Evolutionary conservation across 2,888 invertebrate genomes (phyloP), one percentile per base, ranked within the genome.

Genomic region (Cepaea hortensis): DNA sequence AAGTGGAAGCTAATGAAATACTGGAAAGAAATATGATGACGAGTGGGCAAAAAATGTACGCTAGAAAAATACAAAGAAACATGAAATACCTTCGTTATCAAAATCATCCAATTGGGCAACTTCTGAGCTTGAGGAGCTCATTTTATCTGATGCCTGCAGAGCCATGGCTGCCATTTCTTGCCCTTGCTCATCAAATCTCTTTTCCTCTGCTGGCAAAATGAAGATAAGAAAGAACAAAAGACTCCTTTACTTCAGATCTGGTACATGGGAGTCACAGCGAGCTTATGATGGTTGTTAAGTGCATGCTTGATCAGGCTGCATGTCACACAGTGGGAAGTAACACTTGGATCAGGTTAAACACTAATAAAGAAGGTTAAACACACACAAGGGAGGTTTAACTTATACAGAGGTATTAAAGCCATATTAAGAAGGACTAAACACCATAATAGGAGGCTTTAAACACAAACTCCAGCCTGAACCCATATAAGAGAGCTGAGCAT

Each of bases 61-160:
- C 35, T n/a, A n/a, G 1, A 84, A 61, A 62, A n/a, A 35, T 76
- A 70, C 62, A 85, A 80, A 81, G 72, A 35, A 87, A n/a, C 61
- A 50, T 15, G 15, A 85, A 83, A 79, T 91, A 92, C 92, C 92
- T 92, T 91, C 89, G 23, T 89, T 90, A 72, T 88, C 89, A 87
- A 93, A 91, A 88, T 93, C 93, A 82, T 93, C 93, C 75, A 92
- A 88, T 83, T 92, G 92, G 50, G 93, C 92, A 84, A 92, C 91
- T 87, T 93, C 93, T 35, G 93, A 92, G 86, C 92, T 92, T 70
- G 93, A 92, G 35, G 91, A 91, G 87, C 92, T 93, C 81, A 91
- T 87, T 85, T 91, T 91, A 85, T 93, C 93, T 80, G 90, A 90
- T 20, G 70, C 72, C 13, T 81, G 85, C 70, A 87, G 61, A 23